Evolutionary conservation across 2,888 invertebrate genomes (phyloP).

Genomic region (Trachelus stipa): DNA sequence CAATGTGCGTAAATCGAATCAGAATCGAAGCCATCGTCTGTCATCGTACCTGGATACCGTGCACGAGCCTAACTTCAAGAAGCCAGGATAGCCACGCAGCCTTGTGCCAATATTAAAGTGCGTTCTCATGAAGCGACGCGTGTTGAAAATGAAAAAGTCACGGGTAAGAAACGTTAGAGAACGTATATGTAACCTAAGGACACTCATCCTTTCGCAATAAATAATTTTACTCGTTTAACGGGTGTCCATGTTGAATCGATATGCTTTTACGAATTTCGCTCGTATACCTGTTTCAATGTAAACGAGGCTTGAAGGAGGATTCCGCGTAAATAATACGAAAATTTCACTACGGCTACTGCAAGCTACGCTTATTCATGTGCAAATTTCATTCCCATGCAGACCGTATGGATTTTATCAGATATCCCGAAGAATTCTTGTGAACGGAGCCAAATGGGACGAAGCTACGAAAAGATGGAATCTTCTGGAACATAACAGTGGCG

Average conservation of each 20-base stretch:
- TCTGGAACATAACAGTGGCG: neutral
- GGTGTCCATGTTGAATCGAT: neutral
- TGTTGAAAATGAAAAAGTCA: neutral
- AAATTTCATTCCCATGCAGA: neutral
- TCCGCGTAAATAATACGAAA: neutral
- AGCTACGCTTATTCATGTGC: neutral
- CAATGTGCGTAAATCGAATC: neutral
- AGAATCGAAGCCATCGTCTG: neutral
- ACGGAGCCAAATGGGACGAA: neutral
- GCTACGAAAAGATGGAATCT: neutral
- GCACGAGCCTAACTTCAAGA: neutral
- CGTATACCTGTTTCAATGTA: neutral
- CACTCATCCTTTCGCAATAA: neutral
- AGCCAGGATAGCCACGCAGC: neutral
- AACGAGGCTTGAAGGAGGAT: neutral
- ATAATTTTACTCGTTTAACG: neutral
- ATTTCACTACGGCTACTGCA: neutral
- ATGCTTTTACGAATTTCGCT: constrained; percentile 16
- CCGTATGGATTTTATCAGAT: neutral
- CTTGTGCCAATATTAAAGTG: neutral
- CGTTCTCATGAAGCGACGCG: constrained; percentile 14
- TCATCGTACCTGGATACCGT: neutral
- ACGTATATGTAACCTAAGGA: neutral
- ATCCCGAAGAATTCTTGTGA: neutral
- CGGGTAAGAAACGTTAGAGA: constrained; percentile 7